phyloP scores from a whole-genome alignment of 2,888 invertebrate species.

The Synergus itoensis region DNA sequence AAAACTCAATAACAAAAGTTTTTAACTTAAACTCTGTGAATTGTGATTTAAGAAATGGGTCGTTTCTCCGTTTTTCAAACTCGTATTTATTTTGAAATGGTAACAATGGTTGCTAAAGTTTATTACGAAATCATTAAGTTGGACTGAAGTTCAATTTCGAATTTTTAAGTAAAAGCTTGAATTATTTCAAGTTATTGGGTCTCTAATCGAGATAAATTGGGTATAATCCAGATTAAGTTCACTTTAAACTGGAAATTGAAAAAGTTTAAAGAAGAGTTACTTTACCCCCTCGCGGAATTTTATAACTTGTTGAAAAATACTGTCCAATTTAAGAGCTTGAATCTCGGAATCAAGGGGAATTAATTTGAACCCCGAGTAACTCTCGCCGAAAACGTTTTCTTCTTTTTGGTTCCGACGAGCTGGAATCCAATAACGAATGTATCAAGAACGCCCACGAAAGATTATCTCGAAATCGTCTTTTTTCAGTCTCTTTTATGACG shows the following conservation, averaged over 20 bases:
- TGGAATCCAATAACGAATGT: conserved; percentile 37
- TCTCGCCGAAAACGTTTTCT: background rate
- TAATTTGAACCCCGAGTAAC: conserved; percentile 16
- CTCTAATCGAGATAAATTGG: no score
- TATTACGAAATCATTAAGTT: background rate
- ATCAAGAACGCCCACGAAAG: conserved; percentile 36
- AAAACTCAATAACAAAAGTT: background rate
- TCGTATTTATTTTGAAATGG: background rate
- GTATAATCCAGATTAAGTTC: no score
- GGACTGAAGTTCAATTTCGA: background rate
- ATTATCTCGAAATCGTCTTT: conserved; percentile 29
- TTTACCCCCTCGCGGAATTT: background rate
- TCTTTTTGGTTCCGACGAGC: conserved; percentile 28
- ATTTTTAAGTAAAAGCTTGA: background rate
- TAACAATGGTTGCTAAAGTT: background rate
- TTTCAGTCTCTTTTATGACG: conserved; percentile 22
- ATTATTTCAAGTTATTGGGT: background rate
- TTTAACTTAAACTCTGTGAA: background rate
- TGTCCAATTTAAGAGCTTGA: conserved; percentile 12
- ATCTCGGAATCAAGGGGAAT: conserved; percentile 10
- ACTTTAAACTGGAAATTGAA: background rate
- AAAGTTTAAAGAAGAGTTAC: background rate
- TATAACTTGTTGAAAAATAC: background rate
- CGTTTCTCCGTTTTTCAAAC: background rate
- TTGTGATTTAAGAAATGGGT: background rate